Evolutionary conservation across 1,140 invertebrate genomes (phyloP).

Genomic region (Sipha flava): DNA sequence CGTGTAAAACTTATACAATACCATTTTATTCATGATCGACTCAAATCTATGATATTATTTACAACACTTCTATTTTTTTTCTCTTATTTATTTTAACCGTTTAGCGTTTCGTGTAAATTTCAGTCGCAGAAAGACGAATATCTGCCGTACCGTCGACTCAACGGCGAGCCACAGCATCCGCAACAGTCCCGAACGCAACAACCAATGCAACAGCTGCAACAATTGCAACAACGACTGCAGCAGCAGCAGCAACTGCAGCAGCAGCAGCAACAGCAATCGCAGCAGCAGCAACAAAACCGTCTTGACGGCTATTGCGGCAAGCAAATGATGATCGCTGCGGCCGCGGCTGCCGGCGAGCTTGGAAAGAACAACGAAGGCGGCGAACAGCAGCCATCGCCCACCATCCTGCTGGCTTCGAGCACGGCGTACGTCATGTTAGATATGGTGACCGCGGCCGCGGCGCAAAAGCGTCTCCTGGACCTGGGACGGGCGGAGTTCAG

Average conservation of each 20-base stretch:
- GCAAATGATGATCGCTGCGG: background rate
- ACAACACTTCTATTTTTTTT: too few species aligned
- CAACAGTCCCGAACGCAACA: too few species aligned
- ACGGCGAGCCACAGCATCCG: background rate
- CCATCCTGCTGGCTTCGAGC: background rate
- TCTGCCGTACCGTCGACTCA: background rate
- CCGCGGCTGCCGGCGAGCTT: background rate
- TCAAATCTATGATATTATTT: too few species aligned
- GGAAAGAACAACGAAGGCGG: too few species aligned
- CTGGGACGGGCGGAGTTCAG: background rate
- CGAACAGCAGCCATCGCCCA: background rate
- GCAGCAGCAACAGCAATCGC: background rate
- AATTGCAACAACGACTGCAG: background rate
- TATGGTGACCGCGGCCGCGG: background rate
- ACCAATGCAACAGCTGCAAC: background rate
- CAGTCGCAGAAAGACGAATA: background rate
- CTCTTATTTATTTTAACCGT: too few species aligned
- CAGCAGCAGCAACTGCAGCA: background rate
- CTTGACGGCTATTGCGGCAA: background rate
- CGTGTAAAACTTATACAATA: too few species aligned
- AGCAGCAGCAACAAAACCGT: background rate
- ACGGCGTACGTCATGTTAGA: constrained; percentile 11
- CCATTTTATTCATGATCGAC: too few species aligned
- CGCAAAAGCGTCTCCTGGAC: background rate
- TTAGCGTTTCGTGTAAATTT: too few species aligned